Base-by-base conservation (phyloP, 2,797 vertebrate species). In the Nothura maculosa region DNA sequence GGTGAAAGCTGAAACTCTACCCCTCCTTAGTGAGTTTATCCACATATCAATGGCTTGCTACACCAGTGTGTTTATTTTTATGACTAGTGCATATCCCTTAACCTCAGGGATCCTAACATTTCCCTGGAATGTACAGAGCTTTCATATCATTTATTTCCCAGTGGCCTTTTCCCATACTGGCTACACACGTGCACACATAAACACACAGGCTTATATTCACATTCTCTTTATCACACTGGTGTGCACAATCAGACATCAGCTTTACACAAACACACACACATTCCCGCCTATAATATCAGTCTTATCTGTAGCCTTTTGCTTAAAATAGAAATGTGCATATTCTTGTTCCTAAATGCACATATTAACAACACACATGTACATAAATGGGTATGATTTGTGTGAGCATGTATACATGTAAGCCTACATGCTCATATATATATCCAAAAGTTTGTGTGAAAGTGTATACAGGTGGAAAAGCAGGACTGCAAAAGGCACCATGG, bases 1-100 rank as follows among this genome's bases (percentile, higher is more conserved):
- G 92, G 86, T 20, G 75, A 97, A 97, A 96, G 92, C 96, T 95
- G 94, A 97, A 97, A 98, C 95, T 95, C 92, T 91, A 96, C 93
- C 90, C 86, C 42, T 89, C 92, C 89, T 95, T 32, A 52, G 88
- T 92, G 95, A 78, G 81, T 93, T 94, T 96, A 93, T 96, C 92
- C 87, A 88, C 85, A 32, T 94, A 94, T 97, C 95, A 96, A 87
- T 89, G 80, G 92, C 86, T 86, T 61, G 75, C 89, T 95, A 38
- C 68, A 80, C 79, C 34, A 79, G 68, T 12, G 70, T 91, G 94
- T 97, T 97, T 97, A 96, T 97, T 96, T 97, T 96, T 92, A 87
- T 93, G 92, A 95, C 90, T 79, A 87, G 82, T 87, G 84, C 80
- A 91, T 87, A 96, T 97, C 95, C 93, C 92, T 91, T 91, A 96